Percentiles rank a stretch among this genome's conserved stretches.
phyloP scores from a whole-genome alignment of 2,113 vertebrate species.

The Sorex araneus region DNA sequence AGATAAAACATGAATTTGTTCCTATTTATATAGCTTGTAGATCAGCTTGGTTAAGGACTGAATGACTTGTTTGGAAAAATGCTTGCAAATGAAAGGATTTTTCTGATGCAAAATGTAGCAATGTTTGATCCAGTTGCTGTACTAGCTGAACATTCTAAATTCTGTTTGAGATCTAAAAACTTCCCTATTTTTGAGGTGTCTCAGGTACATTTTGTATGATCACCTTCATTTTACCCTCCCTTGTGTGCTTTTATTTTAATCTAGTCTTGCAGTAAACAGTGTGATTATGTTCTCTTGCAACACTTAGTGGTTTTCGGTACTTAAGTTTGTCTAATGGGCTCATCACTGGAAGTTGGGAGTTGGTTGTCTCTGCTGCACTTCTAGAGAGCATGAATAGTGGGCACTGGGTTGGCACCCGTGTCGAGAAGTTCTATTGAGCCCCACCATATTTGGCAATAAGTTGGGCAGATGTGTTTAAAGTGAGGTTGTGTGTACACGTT shows the following conservation, averaged over 20 bases:
- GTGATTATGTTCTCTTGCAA: conserved; percentile 45
- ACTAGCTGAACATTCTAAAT: neutral
- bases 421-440: neutral
- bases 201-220: conserved; percentile 48
- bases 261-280: conserved; percentile 35
- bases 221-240: conserved; percentile 30
- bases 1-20: conserved; percentile 42
- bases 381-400: neutral
- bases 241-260: conserved; percentile 66
- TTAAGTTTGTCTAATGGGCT: conserved; percentile 62
- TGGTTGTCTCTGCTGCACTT: neutral
- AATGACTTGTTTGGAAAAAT: conserved; percentile 41
- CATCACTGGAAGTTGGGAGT: conserved; percentile 28
- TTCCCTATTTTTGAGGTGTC: conserved; percentile 54
- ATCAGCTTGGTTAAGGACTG: neutral
- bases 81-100: conserved; percentile 12
- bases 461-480: neutral
- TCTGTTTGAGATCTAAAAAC: conserved; percentile 44
- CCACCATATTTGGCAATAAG: neutral
- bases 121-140: neutral
- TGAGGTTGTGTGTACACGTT: neutral
- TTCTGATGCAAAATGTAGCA: neutral
- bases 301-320: conserved; percentile 62
- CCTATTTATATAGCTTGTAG: neutral
- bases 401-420: neutral